phyloP scores from a whole-genome alignment of 2,888 invertebrate species.

The Petrolisthes cinctipes region DNA sequence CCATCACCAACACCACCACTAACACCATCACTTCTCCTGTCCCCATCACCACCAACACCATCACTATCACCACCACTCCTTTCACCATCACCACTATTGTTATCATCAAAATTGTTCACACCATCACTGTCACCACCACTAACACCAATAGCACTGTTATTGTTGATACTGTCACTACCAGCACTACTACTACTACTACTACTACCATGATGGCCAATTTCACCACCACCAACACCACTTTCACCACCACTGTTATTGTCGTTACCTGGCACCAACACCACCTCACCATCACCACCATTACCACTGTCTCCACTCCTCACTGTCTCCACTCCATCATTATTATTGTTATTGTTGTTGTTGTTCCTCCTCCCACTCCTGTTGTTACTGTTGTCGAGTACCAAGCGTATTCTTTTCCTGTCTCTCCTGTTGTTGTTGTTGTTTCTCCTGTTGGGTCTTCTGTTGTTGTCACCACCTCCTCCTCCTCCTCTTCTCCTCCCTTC shows the following conservation, averaged over 20 bases:
- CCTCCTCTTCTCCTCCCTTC: neutral
- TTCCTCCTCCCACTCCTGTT: neutral
- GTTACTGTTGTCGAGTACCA: neutral
- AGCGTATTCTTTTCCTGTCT: slow-evolving; percentile 9
- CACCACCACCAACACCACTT: too few relatives aligned
- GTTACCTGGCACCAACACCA: neutral
- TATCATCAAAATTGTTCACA: too few relatives aligned
- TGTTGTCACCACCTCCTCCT: neutral
- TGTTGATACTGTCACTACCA: too few relatives aligned
- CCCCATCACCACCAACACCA: too few relatives aligned
- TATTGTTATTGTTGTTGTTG: too few relatives aligned
- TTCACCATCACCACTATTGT: neutral
- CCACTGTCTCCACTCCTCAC: too few relatives aligned
- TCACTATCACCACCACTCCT: neutral
- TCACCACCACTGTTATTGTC: neutral
- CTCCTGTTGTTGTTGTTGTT: neutral
- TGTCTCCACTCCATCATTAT: too few relatives aligned
- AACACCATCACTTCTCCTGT: too few relatives aligned
- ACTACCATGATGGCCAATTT: neutral
- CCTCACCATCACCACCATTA: neutral
- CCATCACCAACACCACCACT: neutral
- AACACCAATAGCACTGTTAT: neutral
- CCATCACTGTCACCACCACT: neutral
- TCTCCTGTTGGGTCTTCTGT: neutral
- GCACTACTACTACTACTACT: neutral